Base-by-base conservation (phyloP, 2,113 vertebrate genomes). In the Picathartes gymnocephalus region DNA sequence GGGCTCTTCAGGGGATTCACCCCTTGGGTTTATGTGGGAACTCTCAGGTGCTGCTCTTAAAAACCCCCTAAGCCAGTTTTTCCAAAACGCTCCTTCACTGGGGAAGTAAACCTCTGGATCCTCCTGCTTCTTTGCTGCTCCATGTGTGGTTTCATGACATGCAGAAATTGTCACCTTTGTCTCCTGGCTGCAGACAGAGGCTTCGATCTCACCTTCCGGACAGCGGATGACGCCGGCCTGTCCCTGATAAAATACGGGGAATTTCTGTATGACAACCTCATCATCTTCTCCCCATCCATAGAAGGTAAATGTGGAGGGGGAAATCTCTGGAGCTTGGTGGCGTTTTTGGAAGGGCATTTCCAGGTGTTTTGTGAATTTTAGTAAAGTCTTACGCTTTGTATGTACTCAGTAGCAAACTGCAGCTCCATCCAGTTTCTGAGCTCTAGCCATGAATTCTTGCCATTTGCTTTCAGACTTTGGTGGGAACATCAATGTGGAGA, bases 181-280 rank as follows among this genome's bases (percentile, higher is more conserved):
- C 30, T 48, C 57, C 8, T 5, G 74, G 39, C 90, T 95, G 68
- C 96, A 99, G 99, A 99, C 93, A 98, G 99, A 60, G 99, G 98
- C 51, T 99, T 99, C 24, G 99, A 99, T 82, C 97, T 99, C 61
- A 96, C 99, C 7, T 99, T 99, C 96, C 99, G 99, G 95, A 99
- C 98, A 1, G 99, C 99, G 0, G 99, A 99, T 68, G 99, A 99
- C 14, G 98, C 99, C 1, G 97, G 99, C 30, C 97, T 99, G 37
- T 99, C 99, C 10, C 97, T 99, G 42, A 99, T 99, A 86, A 99
- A 99, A 94, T 99, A 99, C 1, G 99, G 99, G 23, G 99, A 99
- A 73, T 99, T 99, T 90, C 96, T 99, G 3, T 99, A 99, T 2
- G 99, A 99, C 95, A 99, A 99, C 65, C 97, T 99, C 74, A 97